Percentiles rank a stretch among this genome's conserved stretches.
These are phyloP conservation scores for Trogon surrucura DNA, from an alignment of 2,113 vertebrate genomes.

Conservation along the genomic window DNA sequence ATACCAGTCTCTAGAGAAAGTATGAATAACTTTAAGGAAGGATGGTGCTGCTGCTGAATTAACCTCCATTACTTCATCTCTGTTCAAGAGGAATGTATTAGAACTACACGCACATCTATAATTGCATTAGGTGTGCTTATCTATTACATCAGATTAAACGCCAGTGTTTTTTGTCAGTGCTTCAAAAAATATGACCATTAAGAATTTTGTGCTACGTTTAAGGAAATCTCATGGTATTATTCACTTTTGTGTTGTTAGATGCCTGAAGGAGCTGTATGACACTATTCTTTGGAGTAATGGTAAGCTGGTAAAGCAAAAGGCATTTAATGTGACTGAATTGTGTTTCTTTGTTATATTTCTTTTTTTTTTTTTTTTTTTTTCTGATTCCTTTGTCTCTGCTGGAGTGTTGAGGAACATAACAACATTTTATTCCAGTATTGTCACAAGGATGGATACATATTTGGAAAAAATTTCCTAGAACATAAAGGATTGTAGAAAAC, in stretches of 20 bases:
- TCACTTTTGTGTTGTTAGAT: not conserved
- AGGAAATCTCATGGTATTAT: not conserved
- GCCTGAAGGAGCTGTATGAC: not conserved
- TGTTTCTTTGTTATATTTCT: not conserved
- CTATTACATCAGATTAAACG: not conserved
- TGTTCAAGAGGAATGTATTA: not conserved
- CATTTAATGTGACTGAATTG: not conserved
- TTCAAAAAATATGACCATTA: not conserved
- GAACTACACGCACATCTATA: not conserved
- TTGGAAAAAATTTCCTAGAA: not conserved
- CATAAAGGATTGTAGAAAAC: not conserved
- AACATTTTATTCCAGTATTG: not conserved
- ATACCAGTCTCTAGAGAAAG: not conserved
- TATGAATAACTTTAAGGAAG: not conserved
- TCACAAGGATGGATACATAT: not conserved
- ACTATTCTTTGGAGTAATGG: not conserved
- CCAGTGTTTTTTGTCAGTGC: not conserved
- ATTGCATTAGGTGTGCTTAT: not conserved
- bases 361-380: not conserved
- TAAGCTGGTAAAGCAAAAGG: not conserved
- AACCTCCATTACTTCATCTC: not conserved
- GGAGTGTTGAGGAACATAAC: not conserved
- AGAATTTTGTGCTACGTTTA: not conserved
- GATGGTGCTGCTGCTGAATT: not conserved
- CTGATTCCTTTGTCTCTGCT: not conserved